Percentiles rank a stretch among this genome's conserved stretches.
Evolutionary conservation across 1,140 invertebrate genomes (phyloP).

Genomic region (Ips typographus): DNA sequence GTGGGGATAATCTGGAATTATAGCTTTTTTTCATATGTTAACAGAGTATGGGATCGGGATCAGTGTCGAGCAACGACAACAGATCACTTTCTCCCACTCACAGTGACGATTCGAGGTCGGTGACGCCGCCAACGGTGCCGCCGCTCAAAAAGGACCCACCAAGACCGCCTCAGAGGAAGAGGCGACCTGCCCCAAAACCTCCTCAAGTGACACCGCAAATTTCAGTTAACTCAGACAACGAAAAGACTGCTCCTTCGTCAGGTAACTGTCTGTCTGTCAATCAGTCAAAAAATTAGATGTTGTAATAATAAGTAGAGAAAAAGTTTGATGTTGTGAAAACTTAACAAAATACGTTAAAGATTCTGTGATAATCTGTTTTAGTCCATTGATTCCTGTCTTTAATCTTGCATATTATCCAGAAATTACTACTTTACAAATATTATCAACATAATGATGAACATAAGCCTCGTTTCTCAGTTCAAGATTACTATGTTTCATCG

Average conservation of each 20-base stretch:
- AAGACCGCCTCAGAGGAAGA: constrained; percentile 56
- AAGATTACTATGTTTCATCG: too few relatives aligned
- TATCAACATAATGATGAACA: too few relatives aligned
- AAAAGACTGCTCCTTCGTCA: constrained; percentile 9
- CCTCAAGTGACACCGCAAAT: constrained; percentile 45
- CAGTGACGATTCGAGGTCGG: constrained; percentile 50
- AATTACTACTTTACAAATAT: too few relatives aligned
- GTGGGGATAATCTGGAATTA: neutral
- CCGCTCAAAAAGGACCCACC: constrained; percentile 45
- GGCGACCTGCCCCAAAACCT: constrained; percentile 63
- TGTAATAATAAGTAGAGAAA: too few relatives aligned
- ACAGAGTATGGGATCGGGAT: constrained; percentile 49
- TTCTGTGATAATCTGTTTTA: too few relatives aligned
- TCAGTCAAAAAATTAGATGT: neutral
- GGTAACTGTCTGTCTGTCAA: neutral
- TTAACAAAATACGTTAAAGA: too few relatives aligned
- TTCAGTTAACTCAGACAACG: too few relatives aligned
- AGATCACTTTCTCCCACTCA: constrained; percentile 50
- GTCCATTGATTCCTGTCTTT: too few relatives aligned
- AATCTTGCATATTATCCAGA: too few relatives aligned
- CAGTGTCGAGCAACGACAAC: constrained; percentile 49
- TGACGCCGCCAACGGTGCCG: constrained; percentile 45
- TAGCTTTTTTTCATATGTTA: neutral
- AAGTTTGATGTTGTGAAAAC: too few relatives aligned
- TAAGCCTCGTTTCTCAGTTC: too few relatives aligned